Conservation (phyloP, 2,113 vertebrate genomes). For the Odontophorus gujanensis region DNA sequence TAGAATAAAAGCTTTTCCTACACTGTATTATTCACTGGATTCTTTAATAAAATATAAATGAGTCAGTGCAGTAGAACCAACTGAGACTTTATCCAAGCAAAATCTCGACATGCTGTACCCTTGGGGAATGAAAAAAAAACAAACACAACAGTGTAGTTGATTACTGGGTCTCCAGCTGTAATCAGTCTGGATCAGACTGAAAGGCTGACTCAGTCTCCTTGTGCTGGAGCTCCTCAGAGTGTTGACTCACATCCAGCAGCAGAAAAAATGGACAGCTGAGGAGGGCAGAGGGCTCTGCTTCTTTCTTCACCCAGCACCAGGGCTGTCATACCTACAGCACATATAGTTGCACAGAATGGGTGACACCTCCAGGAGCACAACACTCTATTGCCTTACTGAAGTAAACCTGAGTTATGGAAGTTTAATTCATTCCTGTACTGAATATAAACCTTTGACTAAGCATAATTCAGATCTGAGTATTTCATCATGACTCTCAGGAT, state of each 20-base stretch:
- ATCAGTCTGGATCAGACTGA: conserved; percentile 39
- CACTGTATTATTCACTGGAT: not conserved
- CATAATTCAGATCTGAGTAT: not conserved
- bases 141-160: not conserved
- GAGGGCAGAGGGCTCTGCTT: not conserved
- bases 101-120: not conserved
- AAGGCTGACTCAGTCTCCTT: conserved; percentile 38
- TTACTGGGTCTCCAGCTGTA: conserved; percentile 57
- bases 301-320: conserved; percentile 26
- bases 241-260: conserved; percentile 43
- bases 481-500: not conserved
- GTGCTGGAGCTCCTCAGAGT: conserved; percentile 23
- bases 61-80: not conserved
- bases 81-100: not conserved
- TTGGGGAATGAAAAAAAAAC: accelerated
- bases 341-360: not conserved
- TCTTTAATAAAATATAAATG: conserved; percentile 20
- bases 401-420: not conserved
- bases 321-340: not conserved
- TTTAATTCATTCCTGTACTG: not conserved
- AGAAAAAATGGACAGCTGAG: not conserved
- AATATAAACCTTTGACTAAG: not conserved
- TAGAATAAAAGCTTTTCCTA: not conserved
- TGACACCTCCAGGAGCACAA: not conserved
- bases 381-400: not conserved